Conservation (phyloP, 2,113 vertebrate species). For the Meriones unguiculatus region DNA sequence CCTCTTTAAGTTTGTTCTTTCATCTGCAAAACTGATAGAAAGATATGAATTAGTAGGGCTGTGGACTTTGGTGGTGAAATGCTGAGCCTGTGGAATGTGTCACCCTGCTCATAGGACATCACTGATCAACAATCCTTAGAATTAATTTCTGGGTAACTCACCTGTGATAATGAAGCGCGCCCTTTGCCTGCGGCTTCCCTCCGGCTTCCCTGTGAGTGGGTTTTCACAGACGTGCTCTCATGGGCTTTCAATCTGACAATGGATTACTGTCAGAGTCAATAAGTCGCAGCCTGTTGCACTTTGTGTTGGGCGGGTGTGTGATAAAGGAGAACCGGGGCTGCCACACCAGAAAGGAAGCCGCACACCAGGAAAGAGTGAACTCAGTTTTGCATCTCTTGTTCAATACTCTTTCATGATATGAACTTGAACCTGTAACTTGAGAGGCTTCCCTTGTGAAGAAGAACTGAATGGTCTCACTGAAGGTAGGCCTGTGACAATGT, state of each 20-base stretch:
- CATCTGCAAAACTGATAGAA: background rate
- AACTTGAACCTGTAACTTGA: background rate
- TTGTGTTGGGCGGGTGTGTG: background rate
- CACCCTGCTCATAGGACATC: accelerated
- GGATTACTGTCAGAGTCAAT: slow-evolving; percentile 28
- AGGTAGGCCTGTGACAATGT: background rate
- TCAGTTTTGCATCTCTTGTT: background rate
- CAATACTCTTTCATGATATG: background rate
- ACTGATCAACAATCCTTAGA: background rate
- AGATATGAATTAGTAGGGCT: background rate
- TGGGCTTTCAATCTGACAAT: background rate
- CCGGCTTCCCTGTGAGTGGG: background rate
- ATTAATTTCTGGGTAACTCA: background rate
- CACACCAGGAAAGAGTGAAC: background rate
- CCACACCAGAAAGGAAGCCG: background rate
- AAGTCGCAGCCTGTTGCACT: background rate
- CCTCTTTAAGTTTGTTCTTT: background rate
- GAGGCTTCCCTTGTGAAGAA: background rate
- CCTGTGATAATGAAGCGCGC: background rate
- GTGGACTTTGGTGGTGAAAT: background rate
- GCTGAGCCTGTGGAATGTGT: background rate
- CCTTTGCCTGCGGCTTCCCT: slow-evolving; percentile 30
- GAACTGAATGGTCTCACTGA: background rate
- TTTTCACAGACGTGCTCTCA: slow-evolving; percentile 14
- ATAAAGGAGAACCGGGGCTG: background rate